Evolutionary conservation across 2,113 vertebrate species (phyloP).

Genomic region (Phalacrocorax pelagicus): DNA sequence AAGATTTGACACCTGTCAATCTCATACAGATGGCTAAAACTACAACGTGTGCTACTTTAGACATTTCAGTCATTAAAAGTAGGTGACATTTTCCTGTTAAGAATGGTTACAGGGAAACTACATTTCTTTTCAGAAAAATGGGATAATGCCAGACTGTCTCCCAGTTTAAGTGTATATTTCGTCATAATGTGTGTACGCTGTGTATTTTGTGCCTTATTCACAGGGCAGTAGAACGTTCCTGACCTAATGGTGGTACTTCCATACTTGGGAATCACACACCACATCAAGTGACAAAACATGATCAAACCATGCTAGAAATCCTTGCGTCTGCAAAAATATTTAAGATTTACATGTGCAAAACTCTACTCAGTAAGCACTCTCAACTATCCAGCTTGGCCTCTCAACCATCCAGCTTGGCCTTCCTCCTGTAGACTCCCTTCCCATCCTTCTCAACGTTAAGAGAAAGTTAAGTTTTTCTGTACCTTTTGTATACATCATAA

Average conservation of each 20-base stretch:
- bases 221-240: fast-evolving
- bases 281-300: not conserved
- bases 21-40: not conserved
- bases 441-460: not conserved
- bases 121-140: not conserved
- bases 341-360: not conserved
- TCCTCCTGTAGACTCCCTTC: not conserved
- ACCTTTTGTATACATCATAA: not conserved
- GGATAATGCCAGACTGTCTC: not conserved
- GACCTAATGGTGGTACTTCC: not conserved
- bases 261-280: not conserved
- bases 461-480: not conserved
- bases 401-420: not conserved
- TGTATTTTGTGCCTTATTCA: not conserved
- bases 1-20: not conserved
- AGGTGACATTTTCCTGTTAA: not conserved
- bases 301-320: not conserved
- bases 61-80: not conserved
- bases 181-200: no score
- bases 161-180: no score
- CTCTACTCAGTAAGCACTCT: fast-evolving
- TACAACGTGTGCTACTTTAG: no score
- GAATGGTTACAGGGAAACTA: not conserved
- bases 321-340: not conserved
- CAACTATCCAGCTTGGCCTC: not conserved